These are phyloP conservation scores for Panulirus ornatus DNA, from an alignment of 1,140 invertebrate genomes.

Conservation along the genomic window DNA sequence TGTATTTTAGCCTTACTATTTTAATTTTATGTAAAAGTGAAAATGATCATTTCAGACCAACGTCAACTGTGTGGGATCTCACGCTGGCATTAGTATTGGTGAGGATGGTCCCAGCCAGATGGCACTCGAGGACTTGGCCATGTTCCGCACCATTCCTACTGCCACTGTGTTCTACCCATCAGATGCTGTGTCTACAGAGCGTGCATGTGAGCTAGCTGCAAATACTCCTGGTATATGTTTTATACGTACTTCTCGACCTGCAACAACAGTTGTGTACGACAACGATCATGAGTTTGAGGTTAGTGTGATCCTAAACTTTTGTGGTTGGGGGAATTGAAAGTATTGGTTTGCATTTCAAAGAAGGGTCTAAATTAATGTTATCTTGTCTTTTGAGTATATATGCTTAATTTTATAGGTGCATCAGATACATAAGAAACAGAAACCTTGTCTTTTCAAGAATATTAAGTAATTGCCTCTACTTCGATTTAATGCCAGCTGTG, in stretches of 20 bases:
- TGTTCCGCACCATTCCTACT: slow-evolving; percentile 95
- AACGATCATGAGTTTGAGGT: slow-evolving; percentile 89
- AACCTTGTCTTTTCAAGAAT: too few relatives aligned
- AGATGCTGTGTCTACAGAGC: slow-evolving; percentile 96
- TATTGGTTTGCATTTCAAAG: too few relatives aligned
- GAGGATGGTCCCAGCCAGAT: slow-evolving; percentile 99
- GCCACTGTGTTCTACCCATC: slow-evolving; percentile 97
- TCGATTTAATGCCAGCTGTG: too few relatives aligned
- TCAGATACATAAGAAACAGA: too few relatives aligned
- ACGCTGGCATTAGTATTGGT: slow-evolving; percentile 94
- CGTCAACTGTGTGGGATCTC: slow-evolving; percentile 94
- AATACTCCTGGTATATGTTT: slow-evolving; percentile 97
- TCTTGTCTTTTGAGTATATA: too few relatives aligned
- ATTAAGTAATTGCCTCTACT: too few relatives aligned
- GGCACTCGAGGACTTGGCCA: slow-evolving; percentile 97
- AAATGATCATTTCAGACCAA: slow-evolving; percentile 87
- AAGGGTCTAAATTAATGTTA: too few relatives aligned
- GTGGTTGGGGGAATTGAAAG: slow-evolving; percentile 63
- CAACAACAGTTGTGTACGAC: slow-evolving; percentile 91
- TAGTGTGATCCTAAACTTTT: slow-evolving; percentile 81
- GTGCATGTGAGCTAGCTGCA: slow-evolving; percentile 96
- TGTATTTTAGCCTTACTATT: too few relatives aligned
- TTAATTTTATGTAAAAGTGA: too few relatives aligned
- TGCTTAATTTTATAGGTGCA: too few relatives aligned
- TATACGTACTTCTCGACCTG: slow-evolving; percentile 95